phyloP scores from a whole-genome alignment of 2,888 invertebrate species.

The Aromia moschata region DNA sequence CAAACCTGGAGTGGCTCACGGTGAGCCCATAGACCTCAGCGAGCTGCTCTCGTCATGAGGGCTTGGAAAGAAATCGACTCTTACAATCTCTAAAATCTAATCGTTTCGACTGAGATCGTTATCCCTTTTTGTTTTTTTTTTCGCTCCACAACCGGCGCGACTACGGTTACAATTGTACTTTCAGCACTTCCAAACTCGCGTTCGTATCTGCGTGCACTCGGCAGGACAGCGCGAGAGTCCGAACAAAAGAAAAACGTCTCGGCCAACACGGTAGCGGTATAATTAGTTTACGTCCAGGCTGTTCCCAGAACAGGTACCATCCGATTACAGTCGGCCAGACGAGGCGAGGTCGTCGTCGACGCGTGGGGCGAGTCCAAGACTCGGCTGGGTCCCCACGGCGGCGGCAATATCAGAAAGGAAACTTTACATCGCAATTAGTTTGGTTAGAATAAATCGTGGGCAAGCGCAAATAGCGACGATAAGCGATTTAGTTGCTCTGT shows the following conservation, averaged over 20 bases:
- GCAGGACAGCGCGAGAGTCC: slow-evolving; percentile 24
- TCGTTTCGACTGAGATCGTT: no score
- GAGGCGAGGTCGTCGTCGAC: slow-evolving; percentile 8
- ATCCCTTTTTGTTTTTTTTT: no score
- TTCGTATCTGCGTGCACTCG: no score
- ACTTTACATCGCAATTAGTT: slow-evolving; percentile 51
- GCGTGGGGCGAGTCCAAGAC: slow-evolving; percentile 16
- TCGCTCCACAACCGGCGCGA: no score
- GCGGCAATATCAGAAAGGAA: slow-evolving; percentile 48
- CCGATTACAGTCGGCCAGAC: slow-evolving; percentile 34
- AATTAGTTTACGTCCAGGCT: slow-evolving; percentile 43
- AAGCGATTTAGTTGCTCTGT: slow-evolving; percentile 30
- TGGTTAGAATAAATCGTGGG: slow-evolving; percentile 47
- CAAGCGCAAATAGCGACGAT: slow-evolving; percentile 31
- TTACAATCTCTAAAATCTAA: no score
- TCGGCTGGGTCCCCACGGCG: slow-evolving; percentile 31
- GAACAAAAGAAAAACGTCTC: slow-evolving; percentile 33
- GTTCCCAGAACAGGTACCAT: slow-evolving; percentile 41
- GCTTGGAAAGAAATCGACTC: no score
- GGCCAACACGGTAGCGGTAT: slow-evolving; percentile 41
- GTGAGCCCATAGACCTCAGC: no score
- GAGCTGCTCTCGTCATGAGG: no score
- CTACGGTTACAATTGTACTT: no score
- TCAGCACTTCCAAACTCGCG: no score
- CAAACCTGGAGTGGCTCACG: no score